Evolutionary conservation across 2,797 vertebrate genomes (phyloP).

Genomic region (Acipenser oxyrinchus): DNA sequence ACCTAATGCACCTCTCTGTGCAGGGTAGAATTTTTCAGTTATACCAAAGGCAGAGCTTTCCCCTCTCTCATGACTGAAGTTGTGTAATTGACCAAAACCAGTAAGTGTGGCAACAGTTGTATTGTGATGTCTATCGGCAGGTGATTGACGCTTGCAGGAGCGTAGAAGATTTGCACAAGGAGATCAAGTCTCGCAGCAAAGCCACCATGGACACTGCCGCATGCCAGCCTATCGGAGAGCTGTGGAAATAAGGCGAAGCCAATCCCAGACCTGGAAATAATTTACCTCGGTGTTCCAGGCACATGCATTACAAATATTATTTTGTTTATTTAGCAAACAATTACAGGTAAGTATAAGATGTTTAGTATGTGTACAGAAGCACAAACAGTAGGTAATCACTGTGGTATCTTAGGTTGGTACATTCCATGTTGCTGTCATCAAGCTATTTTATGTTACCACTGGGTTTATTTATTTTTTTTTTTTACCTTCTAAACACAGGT

Average conservation of each 20-base stretch:
- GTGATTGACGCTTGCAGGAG: constrained; percentile 69
- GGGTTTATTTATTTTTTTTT: too few species aligned
- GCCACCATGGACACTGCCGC: constrained; percentile 44
- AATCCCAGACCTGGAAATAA: too few species aligned
- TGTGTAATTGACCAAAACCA: neutral
- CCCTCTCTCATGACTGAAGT: neutral
- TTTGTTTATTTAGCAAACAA: too few species aligned
- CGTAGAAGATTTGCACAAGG: constrained; percentile 69
- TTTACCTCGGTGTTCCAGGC: too few species aligned
- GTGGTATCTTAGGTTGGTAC: too few species aligned
- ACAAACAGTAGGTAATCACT: too few species aligned
- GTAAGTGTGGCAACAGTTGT: neutral
- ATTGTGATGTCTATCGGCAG: constrained; percentile 30
- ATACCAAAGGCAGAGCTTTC: neutral
- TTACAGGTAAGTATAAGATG: too few species aligned
- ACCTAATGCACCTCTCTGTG: neutral
- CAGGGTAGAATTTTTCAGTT: neutral
- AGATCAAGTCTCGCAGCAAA: constrained; percentile 59
- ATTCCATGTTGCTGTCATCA: too few species aligned
- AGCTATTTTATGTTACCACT: too few species aligned
- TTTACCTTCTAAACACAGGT: too few species aligned
- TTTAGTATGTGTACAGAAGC: too few species aligned
- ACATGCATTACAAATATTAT: too few species aligned
- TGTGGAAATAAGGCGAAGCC: constrained; percentile 63
- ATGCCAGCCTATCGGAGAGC: constrained; percentile 56